A percentile compares a stretch with the other conserved stretches of the same genome.
These are phyloP conservation scores for Eublepharis macularius DNA, from an alignment of 2,113 vertebrate species.

Conservation along the genomic window DNA sequence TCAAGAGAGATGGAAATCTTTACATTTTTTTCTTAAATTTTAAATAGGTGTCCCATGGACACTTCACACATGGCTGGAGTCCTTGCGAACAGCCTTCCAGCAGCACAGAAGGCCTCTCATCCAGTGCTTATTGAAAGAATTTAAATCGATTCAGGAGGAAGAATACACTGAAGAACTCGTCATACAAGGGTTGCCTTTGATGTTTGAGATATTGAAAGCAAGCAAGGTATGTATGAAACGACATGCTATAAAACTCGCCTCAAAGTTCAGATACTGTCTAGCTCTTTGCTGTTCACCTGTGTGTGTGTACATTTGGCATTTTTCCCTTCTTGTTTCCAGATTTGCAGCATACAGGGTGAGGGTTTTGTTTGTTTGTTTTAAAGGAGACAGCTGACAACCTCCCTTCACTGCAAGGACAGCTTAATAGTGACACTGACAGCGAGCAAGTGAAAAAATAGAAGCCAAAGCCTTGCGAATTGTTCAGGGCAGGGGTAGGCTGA, in stretches of 20 bases:
- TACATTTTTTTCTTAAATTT: not conserved
- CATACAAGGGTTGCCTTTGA: constrained; percentile 91
- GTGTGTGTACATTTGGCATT: too few relatives aligned
- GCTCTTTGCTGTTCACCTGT: not conserved
- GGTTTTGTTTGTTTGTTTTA: too few relatives aligned
- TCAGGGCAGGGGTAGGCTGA: constrained; percentile 21
- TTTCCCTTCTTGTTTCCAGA: too few relatives aligned
- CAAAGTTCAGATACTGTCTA: not conserved
- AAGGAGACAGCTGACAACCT: constrained; percentile 13
- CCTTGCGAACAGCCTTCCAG: constrained; percentile 90
- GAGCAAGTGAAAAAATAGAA: constrained; percentile 30
- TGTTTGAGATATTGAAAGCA: constrained; percentile 95
- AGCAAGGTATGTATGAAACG: constrained; percentile 85
- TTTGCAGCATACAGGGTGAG: too few relatives aligned
- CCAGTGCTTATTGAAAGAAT: constrained; percentile 94
- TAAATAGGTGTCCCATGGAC: constrained; percentile 93
- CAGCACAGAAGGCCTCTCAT: constrained; percentile 93
- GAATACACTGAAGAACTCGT: constrained; percentile 94
- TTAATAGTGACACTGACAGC: constrained; percentile 17
- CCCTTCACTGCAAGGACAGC: constrained; percentile 13
- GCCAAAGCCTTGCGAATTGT: constrained; percentile 11
- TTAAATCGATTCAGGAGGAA: constrained; percentile 94
- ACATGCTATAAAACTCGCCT: not conserved
- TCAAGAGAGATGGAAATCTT: constrained; percentile 19
- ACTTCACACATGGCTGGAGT: constrained; percentile 94